A percentile compares a stretch with the other conserved stretches of the same genome.
phyloP scores from a whole-genome alignment of 2,113 vertebrate genomes.

The Illadopsis cleaveri region DNA sequence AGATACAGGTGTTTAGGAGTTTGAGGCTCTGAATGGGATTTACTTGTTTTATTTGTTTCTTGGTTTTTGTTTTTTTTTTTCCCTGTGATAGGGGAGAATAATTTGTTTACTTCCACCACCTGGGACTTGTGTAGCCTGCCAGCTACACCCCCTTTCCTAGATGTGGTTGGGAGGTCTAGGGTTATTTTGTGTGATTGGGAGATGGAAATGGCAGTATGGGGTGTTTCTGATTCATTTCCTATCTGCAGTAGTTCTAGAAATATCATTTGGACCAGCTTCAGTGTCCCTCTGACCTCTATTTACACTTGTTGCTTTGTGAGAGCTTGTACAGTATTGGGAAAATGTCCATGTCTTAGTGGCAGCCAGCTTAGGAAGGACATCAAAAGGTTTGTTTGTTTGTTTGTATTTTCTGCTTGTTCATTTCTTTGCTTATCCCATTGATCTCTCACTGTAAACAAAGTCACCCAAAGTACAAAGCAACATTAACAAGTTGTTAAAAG shows the following conservation, averaged over 20 bases:
- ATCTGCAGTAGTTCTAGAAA: not conserved
- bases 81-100: accelerated
- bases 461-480: not conserved
- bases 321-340: not conserved
- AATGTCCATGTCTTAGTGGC: not conserved
- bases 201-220: not conserved
- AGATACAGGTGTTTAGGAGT: not conserved
- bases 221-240: not conserved
- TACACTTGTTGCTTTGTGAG: not conserved
- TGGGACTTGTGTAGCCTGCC: not conserved
- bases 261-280: not conserved
- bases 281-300: not conserved
- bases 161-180: not conserved
- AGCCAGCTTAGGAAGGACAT: not conserved
- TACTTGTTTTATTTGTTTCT: not conserved
- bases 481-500: not conserved
- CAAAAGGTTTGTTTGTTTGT: not conserved
- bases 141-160: accelerated
- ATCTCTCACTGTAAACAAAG: not conserved
- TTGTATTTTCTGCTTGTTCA: not conserved
- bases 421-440: not conserved
- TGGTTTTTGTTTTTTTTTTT: not conserved
- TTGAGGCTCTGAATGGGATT: not conserved
- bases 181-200: not conserved
- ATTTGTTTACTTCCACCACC: not conserved